These are phyloP conservation scores for Cheilosia impressa DNA, from an alignment of 2,888 invertebrate genomes.

Conservation along the genomic window DNA sequence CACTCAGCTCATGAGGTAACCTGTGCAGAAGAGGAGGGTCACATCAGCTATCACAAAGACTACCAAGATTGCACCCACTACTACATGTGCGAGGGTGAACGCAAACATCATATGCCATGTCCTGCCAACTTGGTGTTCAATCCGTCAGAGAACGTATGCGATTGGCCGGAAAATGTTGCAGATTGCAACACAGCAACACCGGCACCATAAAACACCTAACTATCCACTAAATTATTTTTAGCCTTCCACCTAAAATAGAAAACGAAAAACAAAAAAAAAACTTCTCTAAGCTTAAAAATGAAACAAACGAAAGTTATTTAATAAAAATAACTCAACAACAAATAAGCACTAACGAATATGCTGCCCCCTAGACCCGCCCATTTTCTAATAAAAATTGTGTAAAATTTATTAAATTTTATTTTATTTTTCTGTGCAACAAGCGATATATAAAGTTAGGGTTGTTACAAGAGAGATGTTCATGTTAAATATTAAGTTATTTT, in stretches of 20 bases:
- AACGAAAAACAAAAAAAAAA: slow-evolving; percentile 1
- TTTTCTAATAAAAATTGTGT: slow-evolving; percentile 20
- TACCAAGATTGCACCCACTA: slow-evolving; percentile 96
- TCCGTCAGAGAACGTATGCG: slow-evolving; percentile 95
- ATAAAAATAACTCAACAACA: background rate
- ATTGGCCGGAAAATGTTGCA: slow-evolving; percentile 98
- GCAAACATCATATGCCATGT: slow-evolving; percentile 98
- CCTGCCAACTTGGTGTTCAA: slow-evolving; percentile 96
- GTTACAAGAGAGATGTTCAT: slow-evolving; percentile 55
- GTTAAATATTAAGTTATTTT: slow-evolving; percentile 66
- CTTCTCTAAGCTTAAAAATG: slow-evolving; percentile 18
- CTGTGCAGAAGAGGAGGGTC: slow-evolving; percentile 97
- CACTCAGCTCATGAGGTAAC: slow-evolving; percentile 91
- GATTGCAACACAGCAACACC: slow-evolving; percentile 90
- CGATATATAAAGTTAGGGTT: slow-evolving; percentile 28
- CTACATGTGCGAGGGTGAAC: slow-evolving; percentile 97
- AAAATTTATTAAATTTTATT: slow-evolving; percentile 5
- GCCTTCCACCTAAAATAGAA: slow-evolving; percentile 42
- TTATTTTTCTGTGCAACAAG: slow-evolving; percentile 42
- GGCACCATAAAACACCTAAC: slow-evolving; percentile 83
- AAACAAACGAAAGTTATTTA: slow-evolving; percentile 14
- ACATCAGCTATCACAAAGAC: slow-evolving; percentile 96
- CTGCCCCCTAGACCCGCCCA: slow-evolving; percentile 49
- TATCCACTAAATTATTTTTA: slow-evolving; percentile 45
- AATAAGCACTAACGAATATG: slow-evolving; percentile 17